Evolutionary conservation across 2,797 vertebrate species (phyloP).

Genomic region (Oceanodroma leucorhoa): DNA sequence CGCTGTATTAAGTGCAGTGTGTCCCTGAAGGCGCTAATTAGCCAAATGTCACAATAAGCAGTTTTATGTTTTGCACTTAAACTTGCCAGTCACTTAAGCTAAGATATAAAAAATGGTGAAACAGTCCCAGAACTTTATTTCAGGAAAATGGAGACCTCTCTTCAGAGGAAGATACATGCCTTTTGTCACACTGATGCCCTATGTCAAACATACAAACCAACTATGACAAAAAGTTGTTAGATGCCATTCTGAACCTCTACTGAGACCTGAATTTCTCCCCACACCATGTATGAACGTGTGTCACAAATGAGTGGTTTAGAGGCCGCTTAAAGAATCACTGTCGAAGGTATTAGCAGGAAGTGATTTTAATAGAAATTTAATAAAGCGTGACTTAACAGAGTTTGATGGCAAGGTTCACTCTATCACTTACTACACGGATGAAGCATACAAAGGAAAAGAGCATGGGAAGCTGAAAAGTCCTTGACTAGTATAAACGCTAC

Average conservation of each 20-base stretch:
- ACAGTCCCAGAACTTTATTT: neutral
- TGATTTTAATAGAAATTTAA: too few species aligned
- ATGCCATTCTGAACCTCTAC: neutral
- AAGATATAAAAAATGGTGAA: neutral
- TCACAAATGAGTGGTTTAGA: too few species aligned
- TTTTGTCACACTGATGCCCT: neutral
- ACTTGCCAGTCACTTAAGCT: neutral
- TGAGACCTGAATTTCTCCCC: neutral
- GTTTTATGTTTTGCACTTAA: slow-evolving; percentile 31
- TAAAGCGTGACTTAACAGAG: too few species aligned
- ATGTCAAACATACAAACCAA: neutral
- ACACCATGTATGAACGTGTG: accelerated
- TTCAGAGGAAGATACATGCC: neutral
- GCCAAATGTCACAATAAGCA: slow-evolving; percentile 34
- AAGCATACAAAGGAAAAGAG: too few species aligned
- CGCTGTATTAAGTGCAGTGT: neutral
- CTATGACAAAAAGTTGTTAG: neutral
- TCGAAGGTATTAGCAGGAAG: too few species aligned
- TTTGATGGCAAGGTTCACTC: too few species aligned
- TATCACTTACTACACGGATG: too few species aligned
- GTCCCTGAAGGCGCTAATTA: slow-evolving; percentile 36
- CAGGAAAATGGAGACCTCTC: neutral
- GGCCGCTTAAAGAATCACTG: too few species aligned
- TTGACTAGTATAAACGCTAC: too few species aligned
- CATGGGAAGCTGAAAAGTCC: too few species aligned